These are phyloP conservation scores for Daubentonia madagascariensis DNA, from an alignment of 2,113 vertebrate species.

Conservation along the genomic window DNA sequence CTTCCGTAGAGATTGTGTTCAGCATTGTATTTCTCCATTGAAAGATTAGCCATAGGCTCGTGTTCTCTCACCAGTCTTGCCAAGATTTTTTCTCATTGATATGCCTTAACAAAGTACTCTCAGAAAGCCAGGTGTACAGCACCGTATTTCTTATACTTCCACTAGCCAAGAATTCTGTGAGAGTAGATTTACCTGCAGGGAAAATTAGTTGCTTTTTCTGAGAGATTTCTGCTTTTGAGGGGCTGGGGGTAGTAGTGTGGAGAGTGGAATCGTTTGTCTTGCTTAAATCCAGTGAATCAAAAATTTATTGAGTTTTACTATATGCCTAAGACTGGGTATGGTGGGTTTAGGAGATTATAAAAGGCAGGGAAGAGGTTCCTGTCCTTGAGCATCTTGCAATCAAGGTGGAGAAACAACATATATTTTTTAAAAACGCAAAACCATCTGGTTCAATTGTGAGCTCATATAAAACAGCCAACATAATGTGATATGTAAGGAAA, in stretches of 20 bases:
- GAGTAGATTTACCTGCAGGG: not conserved
- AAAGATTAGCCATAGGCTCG: not conserved
- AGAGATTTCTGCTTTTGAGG: not conserved
- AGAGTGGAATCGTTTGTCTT: not conserved
- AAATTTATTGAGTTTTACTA: not conserved
- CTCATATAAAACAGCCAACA: not conserved
- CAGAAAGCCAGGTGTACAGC: not conserved
- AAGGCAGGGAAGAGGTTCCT: not conserved
- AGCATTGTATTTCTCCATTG: not conserved
- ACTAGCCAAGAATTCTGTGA: not conserved
- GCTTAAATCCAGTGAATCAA: not conserved
- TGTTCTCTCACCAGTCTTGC: not conserved
- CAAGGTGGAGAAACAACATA: not conserved
- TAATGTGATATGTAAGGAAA: not conserved
- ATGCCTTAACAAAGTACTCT: not conserved
- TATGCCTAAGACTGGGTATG: not conserved
- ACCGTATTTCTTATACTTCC: not conserved
- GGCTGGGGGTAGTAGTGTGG: not conserved
- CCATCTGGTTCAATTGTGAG: not conserved
- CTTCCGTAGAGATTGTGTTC: not conserved
- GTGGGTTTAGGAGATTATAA: not conserved
- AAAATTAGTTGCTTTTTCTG: not conserved
- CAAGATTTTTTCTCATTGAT: not conserved
- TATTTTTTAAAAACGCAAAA: not conserved
- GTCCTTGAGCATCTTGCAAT: slow-evolving; percentile 25